Conservation (phyloP, 2,888 invertebrate species). For the Apoderus coryli region DNA sequence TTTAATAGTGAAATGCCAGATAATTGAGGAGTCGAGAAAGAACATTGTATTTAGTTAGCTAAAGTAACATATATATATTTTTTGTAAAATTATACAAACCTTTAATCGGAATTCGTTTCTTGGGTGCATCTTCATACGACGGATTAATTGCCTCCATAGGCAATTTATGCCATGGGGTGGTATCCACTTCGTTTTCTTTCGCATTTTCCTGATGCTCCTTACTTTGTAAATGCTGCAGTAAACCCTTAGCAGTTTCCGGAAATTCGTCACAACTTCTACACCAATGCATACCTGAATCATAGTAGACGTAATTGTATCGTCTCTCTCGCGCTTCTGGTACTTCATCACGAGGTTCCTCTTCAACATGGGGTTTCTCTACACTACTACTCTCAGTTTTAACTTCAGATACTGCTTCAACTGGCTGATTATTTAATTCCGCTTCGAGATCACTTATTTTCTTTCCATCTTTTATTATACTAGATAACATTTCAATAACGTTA, state of each 20-base stretch:
- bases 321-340: constrained; percentile 3
- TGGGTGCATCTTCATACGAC: constrained; percentile 51
- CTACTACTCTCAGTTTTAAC: constrained; percentile 1
- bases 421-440: constrained; percentile 17
- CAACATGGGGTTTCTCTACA: constrained; percentile 13
- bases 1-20: too few relatives aligned
- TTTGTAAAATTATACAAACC: too few relatives aligned
- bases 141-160: constrained; percentile 49
- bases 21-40: too few relatives aligned
- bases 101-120: constrained; percentile 69
- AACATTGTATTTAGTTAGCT: too few relatives aligned
- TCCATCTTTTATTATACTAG: constrained; percentile 69
- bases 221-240: constrained; percentile 69
- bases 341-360: constrained; percentile 13
- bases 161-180: constrained; percentile 62
- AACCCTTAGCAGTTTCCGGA: constrained; percentile 75
- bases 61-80: too few relatives aligned
- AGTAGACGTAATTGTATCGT: constrained; percentile 68
- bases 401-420: not conserved
- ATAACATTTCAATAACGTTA: constrained; percentile 79
- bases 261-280: constrained; percentile 76
- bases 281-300: constrained; percentile 85
- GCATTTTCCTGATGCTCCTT: constrained; percentile 54
- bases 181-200: constrained; percentile 48
- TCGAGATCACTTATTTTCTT: constrained; percentile 33